Percentiles rank a stretch among this genome's conserved stretches.
These are phyloP conservation scores for Clavelina lepadiformis DNA, from an alignment of 23 tunicate genomes.

Conservation along the genomic window DNA sequence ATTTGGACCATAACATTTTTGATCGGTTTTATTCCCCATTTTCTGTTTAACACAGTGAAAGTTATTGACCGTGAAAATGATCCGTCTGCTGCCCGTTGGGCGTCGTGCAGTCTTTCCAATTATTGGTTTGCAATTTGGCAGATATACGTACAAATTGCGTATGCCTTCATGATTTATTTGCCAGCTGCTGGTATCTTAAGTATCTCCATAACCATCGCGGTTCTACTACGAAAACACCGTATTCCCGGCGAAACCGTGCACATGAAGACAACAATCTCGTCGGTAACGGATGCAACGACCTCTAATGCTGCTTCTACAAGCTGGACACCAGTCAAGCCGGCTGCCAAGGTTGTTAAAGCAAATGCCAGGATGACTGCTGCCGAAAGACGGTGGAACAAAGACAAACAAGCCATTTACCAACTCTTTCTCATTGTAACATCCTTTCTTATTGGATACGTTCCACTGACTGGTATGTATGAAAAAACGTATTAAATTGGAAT, in stretches of 20 bases:
- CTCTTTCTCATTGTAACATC: constrained; percentile 41
- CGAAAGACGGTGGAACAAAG: constrained; percentile 21
- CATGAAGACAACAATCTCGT: not conserved
- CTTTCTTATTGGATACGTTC: constrained; percentile 34
- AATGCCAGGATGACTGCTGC: not conserved
- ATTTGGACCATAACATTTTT: constrained; percentile 30
- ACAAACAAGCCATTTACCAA: constrained; percentile 19
- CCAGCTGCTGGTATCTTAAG: constrained; percentile 19
- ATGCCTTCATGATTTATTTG: constrained; percentile 18
- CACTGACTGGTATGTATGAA: constrained; percentile 19
- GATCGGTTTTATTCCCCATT: constrained; percentile 35
- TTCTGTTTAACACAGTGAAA: constrained; percentile 33
- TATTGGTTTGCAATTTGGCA: constrained; percentile 50
- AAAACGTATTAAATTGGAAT: too few species aligned
- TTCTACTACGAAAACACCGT: not conserved
- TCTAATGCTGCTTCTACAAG: not conserved
- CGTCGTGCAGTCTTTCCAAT: constrained; percentile 37
- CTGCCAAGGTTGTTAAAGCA: not conserved
- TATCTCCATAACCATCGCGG: constrained; percentile 14
- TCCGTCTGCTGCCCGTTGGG: constrained; percentile 26
- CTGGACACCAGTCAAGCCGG: not conserved
- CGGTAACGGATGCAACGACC: not conserved
- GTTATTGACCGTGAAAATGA: constrained; percentile 23
- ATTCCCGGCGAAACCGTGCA: not conserved
- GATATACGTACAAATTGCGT: constrained; percentile 30